Evolutionary conservation across 2,797 vertebrate species (phyloP).

Genomic region (Rhynchonycteris naso): DNA sequence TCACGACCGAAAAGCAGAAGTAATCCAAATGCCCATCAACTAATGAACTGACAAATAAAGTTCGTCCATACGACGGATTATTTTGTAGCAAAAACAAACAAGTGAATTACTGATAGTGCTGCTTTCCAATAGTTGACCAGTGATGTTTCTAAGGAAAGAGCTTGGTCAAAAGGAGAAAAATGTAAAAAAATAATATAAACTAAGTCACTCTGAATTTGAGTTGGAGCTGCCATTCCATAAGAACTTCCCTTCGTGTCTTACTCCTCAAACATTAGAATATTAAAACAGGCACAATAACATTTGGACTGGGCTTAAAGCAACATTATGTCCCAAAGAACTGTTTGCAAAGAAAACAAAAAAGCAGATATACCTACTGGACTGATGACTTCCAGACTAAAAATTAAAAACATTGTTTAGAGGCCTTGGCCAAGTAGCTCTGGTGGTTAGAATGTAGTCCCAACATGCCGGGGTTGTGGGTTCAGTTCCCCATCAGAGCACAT

Average conservation of each 20-base stretch:
- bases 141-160: neutral
- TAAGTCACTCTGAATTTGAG: neutral
- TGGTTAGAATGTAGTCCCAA: too few relatives aligned
- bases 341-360: neutral
- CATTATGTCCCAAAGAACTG: neutral
- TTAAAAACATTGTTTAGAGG: neutral
- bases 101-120: neutral
- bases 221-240: neutral
- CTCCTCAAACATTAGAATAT: too few relatives aligned
- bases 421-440: too few relatives aligned
- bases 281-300: too few relatives aligned
- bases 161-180: neutral
- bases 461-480: too few relatives aligned
- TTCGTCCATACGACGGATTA: neutral
- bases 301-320: neutral
- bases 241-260: neutral
- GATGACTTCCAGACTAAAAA: neutral
- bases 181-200: neutral
- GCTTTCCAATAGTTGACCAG: neutral
- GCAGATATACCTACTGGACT: neutral
- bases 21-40: neutral
- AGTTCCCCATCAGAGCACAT: too few relatives aligned
- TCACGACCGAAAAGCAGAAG: neutral
- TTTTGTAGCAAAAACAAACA: neutral
- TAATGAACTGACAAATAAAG: neutral